Conservation (phyloP, 2,888 invertebrate genomes). For the Cetonia aurata region DNA sequence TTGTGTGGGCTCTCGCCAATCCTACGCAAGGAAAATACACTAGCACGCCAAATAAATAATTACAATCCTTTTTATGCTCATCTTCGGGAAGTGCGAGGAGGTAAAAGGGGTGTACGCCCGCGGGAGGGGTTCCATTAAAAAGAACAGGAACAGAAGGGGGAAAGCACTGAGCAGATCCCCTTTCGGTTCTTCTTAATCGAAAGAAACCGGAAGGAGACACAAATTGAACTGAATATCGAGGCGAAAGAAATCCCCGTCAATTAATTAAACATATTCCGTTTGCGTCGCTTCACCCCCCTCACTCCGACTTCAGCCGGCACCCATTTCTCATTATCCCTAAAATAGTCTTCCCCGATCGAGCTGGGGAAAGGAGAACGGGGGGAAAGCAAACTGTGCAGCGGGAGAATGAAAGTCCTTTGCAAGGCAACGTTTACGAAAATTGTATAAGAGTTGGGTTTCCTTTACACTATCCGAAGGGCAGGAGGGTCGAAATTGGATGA, state of each 20-base stretch:
- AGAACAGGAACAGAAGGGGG: not conserved
- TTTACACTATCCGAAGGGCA: not conserved
- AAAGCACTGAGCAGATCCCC: not conserved
- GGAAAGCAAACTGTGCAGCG: too few species aligned
- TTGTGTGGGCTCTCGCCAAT: not conserved
- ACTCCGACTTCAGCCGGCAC: not conserved
- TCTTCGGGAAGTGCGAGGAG: too few species aligned
- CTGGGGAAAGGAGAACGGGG: not conserved
- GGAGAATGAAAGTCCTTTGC: not conserved
- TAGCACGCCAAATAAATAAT: not conserved
- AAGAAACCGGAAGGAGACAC: conserved; percentile 2
- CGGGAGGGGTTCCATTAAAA: conserved; percentile 16
- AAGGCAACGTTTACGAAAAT: conserved; percentile 15
- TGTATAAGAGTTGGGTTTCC: conserved; percentile 1
- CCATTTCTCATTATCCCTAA: conserved; percentile 16
- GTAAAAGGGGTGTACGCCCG: not conserved
- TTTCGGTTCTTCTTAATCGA: too few species aligned
- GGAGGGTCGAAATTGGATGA: conserved; percentile 1
- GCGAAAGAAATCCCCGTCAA: conserved; percentile 24
- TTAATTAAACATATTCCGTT: conserved; percentile 34
- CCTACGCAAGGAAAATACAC: not conserved
- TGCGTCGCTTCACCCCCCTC: not conserved
- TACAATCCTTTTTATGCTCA: too few species aligned
- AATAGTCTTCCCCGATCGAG: not conserved
- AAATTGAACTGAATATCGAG: conserved; percentile 25